These are phyloP conservation scores for Gobio gobio DNA, from an alignment of 2,113 vertebrate species.

Conservation along the genomic window DNA sequence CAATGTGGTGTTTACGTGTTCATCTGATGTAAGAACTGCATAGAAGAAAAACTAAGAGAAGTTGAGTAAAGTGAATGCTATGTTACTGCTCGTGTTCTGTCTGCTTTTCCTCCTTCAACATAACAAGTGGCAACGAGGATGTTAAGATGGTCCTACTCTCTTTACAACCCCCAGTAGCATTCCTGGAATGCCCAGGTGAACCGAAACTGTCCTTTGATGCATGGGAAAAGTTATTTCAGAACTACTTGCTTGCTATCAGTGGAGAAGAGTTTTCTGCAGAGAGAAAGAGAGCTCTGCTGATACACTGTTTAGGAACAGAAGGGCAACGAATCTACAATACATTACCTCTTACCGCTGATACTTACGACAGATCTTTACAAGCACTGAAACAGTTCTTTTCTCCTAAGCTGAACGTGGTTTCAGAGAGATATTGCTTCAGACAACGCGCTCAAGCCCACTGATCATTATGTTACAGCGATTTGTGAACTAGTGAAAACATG, in stretches of 20 bases:
- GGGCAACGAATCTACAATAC: conserved; percentile 35
- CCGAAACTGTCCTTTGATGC: conserved; percentile 8
- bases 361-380: neutral
- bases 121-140: too few species aligned
- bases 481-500: conserved; percentile 5
- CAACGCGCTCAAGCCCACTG: conserved; percentile 24
- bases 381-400: neutral
- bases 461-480: conserved; percentile 28
- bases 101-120: too few species aligned
- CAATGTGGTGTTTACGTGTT: too few species aligned
- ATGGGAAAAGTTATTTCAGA: conserved; percentile 29
- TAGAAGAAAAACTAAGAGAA: too few species aligned
- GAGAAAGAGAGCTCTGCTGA: conserved; percentile 38
- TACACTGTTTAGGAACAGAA: conserved; percentile 46
- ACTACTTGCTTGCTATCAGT: conserved; percentile 30
- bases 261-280: conserved; percentile 13
- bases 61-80: too few species aligned
- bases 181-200: conserved; percentile 7
- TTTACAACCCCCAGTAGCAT: conserved; percentile 29
- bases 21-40: too few species aligned
- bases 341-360: conserved; percentile 18
- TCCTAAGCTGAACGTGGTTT: too few species aligned
- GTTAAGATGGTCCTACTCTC: too few species aligned
- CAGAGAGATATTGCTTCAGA: neutral
- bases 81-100: too few species aligned